Evolutionary conservation across 2,797 vertebrate genomes (phyloP), one percentile per base, ranked within the genome.

Genomic region (Okamejei kenojei): DNA sequence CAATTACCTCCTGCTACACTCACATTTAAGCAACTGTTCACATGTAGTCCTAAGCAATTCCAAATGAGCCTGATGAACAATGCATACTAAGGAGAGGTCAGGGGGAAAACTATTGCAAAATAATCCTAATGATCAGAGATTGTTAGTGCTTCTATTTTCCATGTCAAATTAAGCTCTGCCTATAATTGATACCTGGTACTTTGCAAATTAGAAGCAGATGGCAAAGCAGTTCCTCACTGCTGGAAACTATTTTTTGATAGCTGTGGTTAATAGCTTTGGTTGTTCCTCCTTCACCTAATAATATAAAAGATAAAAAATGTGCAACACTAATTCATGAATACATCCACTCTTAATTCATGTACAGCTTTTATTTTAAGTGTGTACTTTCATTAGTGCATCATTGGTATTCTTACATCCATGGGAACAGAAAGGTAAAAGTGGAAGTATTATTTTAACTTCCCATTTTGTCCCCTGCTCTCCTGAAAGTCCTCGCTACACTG

Each of bases 131-230:
- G 90, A 92, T 92, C 90, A 76, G 90, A 92, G 90, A 76, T 76
- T 92, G 90, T 92, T 92, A 92, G 90, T 92, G 90, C 90, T 92
- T 76, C 35, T 71, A 92, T 92, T 92, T 92, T 92, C 90, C 90
- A 92, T 58, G 73, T 92, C 90, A 92, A 92, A 92, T 92, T 92
- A 92, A 92, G 45, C 90, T 92, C 65, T 23, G 68, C 23, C 71
- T 58, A 92, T 92, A 92, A 92, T 92, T 92, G 65, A 92, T 92
- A 92, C 73, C 90, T 92, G 90, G 90, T 92, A 92, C 90, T 92
- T 92, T 74, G 90, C 90, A 92, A 92, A 92, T 92, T 76, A 73
- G 68, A 92, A 92, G 68, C 90, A 92, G 90, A 92, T 92, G 90
- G 71, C 32, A 76, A 92, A 76, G 90, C 26, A 74, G 71, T 74